Conservation (phyloP, 2,888 invertebrate species). For the Chelonus formosanus region DNA sequence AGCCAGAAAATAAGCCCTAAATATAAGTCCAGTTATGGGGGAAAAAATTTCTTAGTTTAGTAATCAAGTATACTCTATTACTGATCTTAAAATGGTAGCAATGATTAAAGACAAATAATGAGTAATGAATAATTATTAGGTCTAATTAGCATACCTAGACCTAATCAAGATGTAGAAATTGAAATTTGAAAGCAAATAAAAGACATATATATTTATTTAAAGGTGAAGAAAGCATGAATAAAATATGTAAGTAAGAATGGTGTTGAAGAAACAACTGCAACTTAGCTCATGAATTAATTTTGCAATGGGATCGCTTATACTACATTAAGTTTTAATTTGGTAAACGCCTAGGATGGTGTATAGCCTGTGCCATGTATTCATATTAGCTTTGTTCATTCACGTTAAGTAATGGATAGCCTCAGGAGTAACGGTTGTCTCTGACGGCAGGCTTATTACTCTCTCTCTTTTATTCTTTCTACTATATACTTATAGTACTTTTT, state of each 20-base stretch:
- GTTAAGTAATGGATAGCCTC: constrained; percentile 45
- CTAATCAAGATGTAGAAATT: too few species aligned
- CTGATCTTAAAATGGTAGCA: too few species aligned
- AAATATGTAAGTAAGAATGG: not conserved
- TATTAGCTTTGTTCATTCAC: constrained; percentile 46
- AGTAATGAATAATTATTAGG: too few species aligned
- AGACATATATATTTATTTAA: not conserved
- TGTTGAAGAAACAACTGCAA: constrained; percentile 24
- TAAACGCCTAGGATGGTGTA: constrained; percentile 37
- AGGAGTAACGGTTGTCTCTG: constrained; percentile 46
- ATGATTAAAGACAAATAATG: too few species aligned
- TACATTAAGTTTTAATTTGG: constrained; percentile 49
- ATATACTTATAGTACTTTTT: constrained; percentile 34
- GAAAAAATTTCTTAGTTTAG: too few species aligned
- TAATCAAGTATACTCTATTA: too few species aligned
- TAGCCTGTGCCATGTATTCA: constrained; percentile 40
- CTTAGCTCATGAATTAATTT: constrained; percentile 48
- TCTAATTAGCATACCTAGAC: too few species aligned
- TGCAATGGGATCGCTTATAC: constrained; percentile 48
- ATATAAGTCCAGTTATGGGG: too few species aligned
- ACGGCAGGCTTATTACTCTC: constrained; percentile 45
- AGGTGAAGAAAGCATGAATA: not conserved
- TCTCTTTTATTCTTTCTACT: constrained; percentile 37
- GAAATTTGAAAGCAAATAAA: too few species aligned
- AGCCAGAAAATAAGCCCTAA: too few species aligned